These are phyloP conservation scores for Epinotia demarniana DNA, from an alignment of 2,888 invertebrate species.

Conservation along the genomic window DNA sequence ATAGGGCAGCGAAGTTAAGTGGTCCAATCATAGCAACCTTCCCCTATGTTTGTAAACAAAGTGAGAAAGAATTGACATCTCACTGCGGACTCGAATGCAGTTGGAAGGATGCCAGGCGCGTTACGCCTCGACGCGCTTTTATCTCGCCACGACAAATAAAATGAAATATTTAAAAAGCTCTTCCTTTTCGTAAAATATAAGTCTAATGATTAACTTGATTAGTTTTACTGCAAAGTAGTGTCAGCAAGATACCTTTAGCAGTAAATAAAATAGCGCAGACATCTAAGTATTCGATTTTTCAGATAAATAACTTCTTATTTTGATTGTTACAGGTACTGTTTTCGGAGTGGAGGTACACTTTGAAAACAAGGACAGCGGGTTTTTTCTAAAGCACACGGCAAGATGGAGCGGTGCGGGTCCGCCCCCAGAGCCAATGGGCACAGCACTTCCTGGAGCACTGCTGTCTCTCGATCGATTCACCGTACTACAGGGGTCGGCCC, in stretches of 20 bases:
- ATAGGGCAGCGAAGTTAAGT: too few relatives aligned
- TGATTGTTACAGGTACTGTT: constrained; percentile 86
- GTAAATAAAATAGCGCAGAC: not conserved
- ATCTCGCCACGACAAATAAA: constrained; percentile 68
- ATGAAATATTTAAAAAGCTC: constrained; percentile 71
- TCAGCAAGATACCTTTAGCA: constrained; percentile 37
- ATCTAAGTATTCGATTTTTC: not conserved
- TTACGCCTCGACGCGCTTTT: constrained; percentile 70
- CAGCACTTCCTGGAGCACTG: constrained; percentile 86
- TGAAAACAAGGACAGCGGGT: constrained; percentile 95
- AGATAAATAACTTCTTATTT: constrained; percentile 51
- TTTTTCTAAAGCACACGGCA: constrained; percentile 93
- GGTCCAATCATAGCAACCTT: too few relatives aligned
- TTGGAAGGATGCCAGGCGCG: constrained; percentile 70
- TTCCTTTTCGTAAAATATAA: constrained; percentile 60
- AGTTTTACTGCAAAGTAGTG: constrained; percentile 55
- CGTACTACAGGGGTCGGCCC: constrained; percentile 95
- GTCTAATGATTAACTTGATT: constrained; percentile 43
- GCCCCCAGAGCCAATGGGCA: constrained; percentile 76
- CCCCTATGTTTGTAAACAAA: constrained; percentile 76
- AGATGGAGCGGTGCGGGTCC: constrained; percentile 87
- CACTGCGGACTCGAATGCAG: constrained; percentile 64
- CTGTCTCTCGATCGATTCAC: constrained; percentile 95
- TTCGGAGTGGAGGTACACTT: constrained; percentile 94
- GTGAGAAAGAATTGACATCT: constrained; percentile 59